phyloP scores from a whole-genome alignment of 2,797 vertebrate species.

The Aplochiton taeniatus region DNA sequence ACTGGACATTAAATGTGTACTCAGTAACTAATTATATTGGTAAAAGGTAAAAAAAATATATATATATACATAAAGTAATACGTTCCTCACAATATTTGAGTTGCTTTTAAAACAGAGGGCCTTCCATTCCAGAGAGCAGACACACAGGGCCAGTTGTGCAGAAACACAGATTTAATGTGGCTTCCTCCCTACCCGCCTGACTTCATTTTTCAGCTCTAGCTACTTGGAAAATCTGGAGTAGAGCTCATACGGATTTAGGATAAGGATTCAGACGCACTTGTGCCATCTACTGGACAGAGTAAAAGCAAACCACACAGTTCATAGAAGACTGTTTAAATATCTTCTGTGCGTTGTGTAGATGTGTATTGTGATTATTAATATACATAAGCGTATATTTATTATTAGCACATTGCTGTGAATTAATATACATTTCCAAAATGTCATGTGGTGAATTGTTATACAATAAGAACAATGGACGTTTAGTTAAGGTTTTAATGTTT shows the following conservation, averaged over 20 bases:
- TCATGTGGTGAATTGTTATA: too few species aligned
- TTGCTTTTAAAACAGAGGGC: slow-evolving; percentile 46
- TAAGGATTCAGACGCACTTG: slow-evolving; percentile 41
- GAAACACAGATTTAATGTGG: slow-evolving; percentile 85
- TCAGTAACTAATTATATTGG: too few species aligned
- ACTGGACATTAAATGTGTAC: too few species aligned
- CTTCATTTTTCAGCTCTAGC: slow-evolving; percentile 77
- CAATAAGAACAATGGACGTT: too few species aligned
- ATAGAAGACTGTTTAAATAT: neutral
- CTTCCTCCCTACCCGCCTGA: slow-evolving; percentile 82
- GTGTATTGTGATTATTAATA: too few species aligned
- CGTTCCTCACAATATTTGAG: slow-evolving; percentile 33
- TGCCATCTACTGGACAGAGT: slow-evolving; percentile 62
- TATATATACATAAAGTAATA: neutral
- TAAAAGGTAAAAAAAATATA: neutral
- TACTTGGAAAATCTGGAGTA: slow-evolving; percentile 60
- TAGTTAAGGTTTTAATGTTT: too few species aligned
- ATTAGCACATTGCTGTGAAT: too few species aligned
- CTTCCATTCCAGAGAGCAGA: slow-evolving; percentile 68
- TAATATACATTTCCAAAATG: too few species aligned
- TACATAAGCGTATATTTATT: too few species aligned
- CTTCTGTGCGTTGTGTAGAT: neutral
- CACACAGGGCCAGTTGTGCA: slow-evolving; percentile 83
- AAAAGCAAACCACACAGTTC: neutral
- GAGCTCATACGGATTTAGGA: slow-evolving; percentile 43